Conservation (phyloP, 2,888 invertebrate genomes). For the Lycia hirtaria region DNA sequence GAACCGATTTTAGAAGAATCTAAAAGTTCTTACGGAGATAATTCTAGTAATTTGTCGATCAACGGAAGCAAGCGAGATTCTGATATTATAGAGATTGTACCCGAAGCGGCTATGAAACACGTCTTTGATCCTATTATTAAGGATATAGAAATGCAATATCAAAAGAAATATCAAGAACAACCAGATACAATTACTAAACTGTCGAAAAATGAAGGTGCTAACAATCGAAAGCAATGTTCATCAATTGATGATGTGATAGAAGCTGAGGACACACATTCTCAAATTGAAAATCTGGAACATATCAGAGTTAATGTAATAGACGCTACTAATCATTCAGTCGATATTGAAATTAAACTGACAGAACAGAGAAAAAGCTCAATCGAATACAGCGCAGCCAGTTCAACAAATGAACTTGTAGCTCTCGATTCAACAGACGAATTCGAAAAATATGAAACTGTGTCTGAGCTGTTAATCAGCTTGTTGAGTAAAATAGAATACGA, state of each 20-base stretch:
- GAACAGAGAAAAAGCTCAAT: constrained; percentile 41
- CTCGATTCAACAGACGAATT: constrained; percentile 76
- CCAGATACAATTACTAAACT: not conserved
- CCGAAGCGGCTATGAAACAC: not conserved
- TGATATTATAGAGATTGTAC: constrained; percentile 32
- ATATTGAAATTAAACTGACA: constrained; percentile 30
- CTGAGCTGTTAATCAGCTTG: constrained; percentile 62
- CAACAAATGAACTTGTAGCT: constrained; percentile 55
- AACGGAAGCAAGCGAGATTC: constrained; percentile 36
- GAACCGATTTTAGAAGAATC: constrained; percentile 81
- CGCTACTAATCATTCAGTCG: not conserved
- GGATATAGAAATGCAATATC: not conserved
- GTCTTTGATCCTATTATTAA: not conserved
- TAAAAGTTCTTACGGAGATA: constrained; percentile 72
- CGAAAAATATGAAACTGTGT: constrained; percentile 70
- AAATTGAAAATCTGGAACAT: not conserved
- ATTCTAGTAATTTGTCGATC: constrained; percentile 55
- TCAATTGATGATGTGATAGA: not conserved
- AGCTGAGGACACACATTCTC: not conserved
- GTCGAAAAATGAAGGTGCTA: not conserved
- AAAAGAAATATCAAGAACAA: not conserved
- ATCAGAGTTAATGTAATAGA: not conserved
- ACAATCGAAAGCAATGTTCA: not conserved
- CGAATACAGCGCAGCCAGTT: constrained; percentile 57
- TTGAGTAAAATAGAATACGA: constrained; percentile 59